Evolutionary conservation across 1,140 invertebrate genomes (phyloP).

Genomic region (Ceratina australensis): DNA sequence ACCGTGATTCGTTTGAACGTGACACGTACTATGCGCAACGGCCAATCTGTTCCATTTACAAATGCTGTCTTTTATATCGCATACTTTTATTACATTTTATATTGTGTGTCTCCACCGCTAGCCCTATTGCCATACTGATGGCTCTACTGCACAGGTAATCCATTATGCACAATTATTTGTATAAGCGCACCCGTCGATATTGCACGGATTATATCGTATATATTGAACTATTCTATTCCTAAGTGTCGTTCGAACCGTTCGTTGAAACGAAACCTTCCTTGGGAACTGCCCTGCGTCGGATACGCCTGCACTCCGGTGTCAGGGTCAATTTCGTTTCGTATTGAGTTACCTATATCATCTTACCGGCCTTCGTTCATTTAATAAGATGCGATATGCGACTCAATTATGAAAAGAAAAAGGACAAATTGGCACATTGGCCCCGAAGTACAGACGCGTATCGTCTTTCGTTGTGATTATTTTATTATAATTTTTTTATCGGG

Average conservation of each 20-base stretch:
- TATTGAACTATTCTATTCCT: constrained; percentile 53
- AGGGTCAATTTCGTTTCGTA: no score
- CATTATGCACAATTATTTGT: constrained; percentile 79
- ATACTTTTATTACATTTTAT: constrained; percentile 78
- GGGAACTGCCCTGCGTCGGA: no score
- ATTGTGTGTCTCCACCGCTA: constrained; percentile 82
- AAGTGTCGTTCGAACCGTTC: constrained; percentile 19
- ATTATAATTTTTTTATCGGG: no score
- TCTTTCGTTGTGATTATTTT: no score
- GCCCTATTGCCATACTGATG: constrained; percentile 92
- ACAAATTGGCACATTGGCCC: no score
- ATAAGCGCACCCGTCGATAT: constrained; percentile 75
- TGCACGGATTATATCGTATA: constrained; percentile 65
- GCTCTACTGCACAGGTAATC: constrained; percentile 91
- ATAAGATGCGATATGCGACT: no score
- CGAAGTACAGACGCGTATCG: no score
- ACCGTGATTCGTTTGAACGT: constrained; percentile 9
- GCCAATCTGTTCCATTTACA: constrained; percentile 71
- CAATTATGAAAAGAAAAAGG: no score
- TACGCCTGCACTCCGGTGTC: no score
- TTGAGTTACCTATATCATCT: no score
- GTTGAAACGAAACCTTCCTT: background rate
- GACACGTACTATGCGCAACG: constrained; percentile 71
- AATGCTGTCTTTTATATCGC: constrained; percentile 76
- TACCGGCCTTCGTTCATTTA: no score